A percentile compares a stretch with the other conserved stretches of the same genome.
These are phyloP conservation scores for Diabrotica undecimpunctata DNA, from an alignment of 1,140 invertebrate species.

Conservation along the genomic window DNA sequence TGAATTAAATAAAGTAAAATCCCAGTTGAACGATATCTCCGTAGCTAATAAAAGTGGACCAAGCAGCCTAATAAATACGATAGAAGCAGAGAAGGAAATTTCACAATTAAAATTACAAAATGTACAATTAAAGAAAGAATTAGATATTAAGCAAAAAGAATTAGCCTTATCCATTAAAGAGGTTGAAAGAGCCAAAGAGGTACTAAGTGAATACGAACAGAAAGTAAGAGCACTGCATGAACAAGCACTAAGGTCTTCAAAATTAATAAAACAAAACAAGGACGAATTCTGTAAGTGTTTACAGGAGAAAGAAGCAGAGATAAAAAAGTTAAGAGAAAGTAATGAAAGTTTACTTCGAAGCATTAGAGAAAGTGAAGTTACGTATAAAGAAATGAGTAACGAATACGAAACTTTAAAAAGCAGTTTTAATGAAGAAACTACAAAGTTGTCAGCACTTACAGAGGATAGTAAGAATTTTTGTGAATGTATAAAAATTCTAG, in stretches of 20 bases:
- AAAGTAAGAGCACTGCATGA: conserved; percentile 31
- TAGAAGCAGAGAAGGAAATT: conserved; percentile 6
- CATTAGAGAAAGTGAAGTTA: conserved; percentile 11
- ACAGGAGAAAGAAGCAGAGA: conserved; percentile 26
- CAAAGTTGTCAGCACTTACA: conserved; percentile 19
- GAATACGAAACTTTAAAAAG: conserved; percentile 21
- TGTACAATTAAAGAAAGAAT: conserved; percentile 23
- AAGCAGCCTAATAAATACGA: not conserved
- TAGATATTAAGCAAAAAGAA: conserved; percentile 28
- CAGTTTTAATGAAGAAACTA: conserved; percentile 18
- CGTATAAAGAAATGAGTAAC: conserved; percentile 20
- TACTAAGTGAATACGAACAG: conserved; percentile 30
- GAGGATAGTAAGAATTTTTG: conserved; percentile 24
- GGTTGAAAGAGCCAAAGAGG: conserved; percentile 24
- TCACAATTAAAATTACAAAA: conserved; percentile 10
- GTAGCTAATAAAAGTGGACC: not conserved
- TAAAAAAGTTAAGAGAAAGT: conserved; percentile 22
- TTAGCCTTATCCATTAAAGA: conserved; percentile 24
- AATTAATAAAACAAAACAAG: conserved; percentile 33
- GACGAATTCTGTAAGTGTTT: conserved; percentile 32
- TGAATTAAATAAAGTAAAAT: conserved; percentile 29
- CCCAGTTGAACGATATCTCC: conserved; percentile 21
- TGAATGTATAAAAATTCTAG: conserved; percentile 25
- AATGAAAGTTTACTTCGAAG: conserved; percentile 21
- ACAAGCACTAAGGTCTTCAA: conserved; percentile 32